These are phyloP conservation scores for Lordiphosa stackelbergi DNA, from an alignment of 1,140 invertebrate species.

Conservation along the genomic window DNA sequence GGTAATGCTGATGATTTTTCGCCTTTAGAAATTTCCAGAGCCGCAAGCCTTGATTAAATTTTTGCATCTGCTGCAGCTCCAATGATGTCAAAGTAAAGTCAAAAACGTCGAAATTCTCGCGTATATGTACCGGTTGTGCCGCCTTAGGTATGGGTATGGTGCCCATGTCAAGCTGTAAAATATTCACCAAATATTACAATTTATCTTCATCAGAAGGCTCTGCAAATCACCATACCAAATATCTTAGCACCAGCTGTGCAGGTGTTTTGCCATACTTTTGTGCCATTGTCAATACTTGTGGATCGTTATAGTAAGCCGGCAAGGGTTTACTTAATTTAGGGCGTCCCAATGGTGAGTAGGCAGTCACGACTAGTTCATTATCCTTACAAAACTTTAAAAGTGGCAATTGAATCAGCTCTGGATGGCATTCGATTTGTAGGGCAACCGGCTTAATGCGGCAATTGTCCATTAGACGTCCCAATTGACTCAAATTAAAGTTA, in stretches of 20 bases:
- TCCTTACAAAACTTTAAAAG: conserved; percentile 84
- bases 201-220: background rate
- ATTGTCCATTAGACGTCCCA: conserved; percentile 83
- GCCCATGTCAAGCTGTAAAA: conserved; percentile 83
- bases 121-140: conserved; percentile 83
- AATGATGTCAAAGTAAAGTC: conserved; percentile 84
- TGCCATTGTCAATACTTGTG: conserved; percentile 80
- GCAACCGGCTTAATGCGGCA: conserved; percentile 85
- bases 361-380: conserved; percentile 83
- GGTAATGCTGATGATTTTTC: conserved; percentile 42
- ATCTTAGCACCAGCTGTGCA: conserved; percentile 84
- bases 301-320: conserved; percentile 73
- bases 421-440: conserved; percentile 90
- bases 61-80: conserved; percentile 81
- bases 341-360: conserved; percentile 88
- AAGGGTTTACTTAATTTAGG: conserved; percentile 76
- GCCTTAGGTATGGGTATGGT: conserved; percentile 90
- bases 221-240: conserved; percentile 70
- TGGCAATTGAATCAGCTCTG: conserved; percentile 87
- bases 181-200: conserved; percentile 8
- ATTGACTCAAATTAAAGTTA: conserved; percentile 92
- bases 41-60: conserved; percentile 77
- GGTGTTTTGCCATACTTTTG: conserved; percentile 83
- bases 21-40: conserved; percentile 52
- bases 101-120: conserved; percentile 86